A percentile compares a stretch with the other conserved stretches of the same genome.
These are phyloP conservation scores for Butorides virescens DNA, from an alignment of 2,113 vertebrate species.

Conservation along the genomic window DNA sequence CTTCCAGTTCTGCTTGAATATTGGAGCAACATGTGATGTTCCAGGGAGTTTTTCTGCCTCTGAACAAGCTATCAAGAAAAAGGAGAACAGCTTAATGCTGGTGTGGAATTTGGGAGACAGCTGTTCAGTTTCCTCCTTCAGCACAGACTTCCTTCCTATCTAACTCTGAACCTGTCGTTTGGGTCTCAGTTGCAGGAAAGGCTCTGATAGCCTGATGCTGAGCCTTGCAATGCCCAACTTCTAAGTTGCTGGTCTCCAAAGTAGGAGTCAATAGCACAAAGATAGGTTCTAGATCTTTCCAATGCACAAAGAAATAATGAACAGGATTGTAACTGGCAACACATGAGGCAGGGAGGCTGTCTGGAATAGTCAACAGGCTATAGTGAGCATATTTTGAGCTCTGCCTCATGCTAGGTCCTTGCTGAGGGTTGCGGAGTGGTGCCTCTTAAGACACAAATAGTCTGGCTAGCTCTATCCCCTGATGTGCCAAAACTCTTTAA, in stretches of 20 bases:
- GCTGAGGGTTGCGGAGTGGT: background rate
- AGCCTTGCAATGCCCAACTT: background rate
- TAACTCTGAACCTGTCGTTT: background rate
- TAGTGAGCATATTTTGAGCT: background rate
- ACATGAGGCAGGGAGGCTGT: background rate
- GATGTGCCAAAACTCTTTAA: background rate
- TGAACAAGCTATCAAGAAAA: background rate
- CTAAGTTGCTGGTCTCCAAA: background rate
- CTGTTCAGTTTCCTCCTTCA: background rate
- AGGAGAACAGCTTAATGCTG: background rate
- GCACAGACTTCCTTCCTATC: background rate
- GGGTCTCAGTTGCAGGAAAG: background rate
- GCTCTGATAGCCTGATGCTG: background rate
- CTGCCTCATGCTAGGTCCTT: background rate
- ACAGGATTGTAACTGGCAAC: background rate
- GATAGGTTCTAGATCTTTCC: background rate
- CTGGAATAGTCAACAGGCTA: background rate
- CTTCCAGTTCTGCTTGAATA: background rate
- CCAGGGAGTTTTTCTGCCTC: background rate
- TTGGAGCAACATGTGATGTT: background rate
- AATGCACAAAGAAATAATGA: background rate
- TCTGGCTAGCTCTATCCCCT: background rate
- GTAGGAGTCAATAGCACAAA: background rate
- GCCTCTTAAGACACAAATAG: background rate
- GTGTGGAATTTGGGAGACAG: background rate